Conservation (phyloP, 2,888 invertebrate species). For the Brachylomia viminalis region DNA sequence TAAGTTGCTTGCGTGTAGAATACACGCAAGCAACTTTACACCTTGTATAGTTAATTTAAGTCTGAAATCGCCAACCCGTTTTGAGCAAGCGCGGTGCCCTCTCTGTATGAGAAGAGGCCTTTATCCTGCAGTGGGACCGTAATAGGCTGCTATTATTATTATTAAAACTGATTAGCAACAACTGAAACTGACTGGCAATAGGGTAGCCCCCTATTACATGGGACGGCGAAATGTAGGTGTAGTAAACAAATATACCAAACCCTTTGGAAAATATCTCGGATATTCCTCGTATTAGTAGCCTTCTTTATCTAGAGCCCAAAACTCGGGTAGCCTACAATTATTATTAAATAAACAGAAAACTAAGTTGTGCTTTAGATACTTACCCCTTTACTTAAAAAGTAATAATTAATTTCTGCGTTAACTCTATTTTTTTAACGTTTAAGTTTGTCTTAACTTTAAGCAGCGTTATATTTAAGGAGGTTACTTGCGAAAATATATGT, state of each 20-base stretch:
- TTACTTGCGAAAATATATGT: background rate
- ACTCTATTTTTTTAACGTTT: background rate
- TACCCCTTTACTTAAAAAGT: background rate
- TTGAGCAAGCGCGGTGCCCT: no score
- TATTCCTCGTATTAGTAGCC: background rate
- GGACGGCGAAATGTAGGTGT: background rate
- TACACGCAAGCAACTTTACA: no score
- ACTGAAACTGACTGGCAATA: background rate
- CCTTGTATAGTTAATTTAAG: no score
- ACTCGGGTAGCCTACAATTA: background rate
- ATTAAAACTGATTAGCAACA: no score
- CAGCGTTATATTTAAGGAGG: background rate
- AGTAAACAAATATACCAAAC: background rate
- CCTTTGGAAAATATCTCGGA: background rate
- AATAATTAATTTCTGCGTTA: background rate
- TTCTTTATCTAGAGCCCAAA: background rate
- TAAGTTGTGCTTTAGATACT: background rate
- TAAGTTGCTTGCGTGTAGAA: no score
- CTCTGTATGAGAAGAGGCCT: no score
- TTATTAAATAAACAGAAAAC: background rate
- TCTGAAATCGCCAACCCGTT: no score
- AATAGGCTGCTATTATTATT: no score
- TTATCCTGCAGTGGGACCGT: no score
- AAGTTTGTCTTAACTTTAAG: background rate
- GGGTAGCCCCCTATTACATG: background rate